Evolutionary conservation across 2,888 invertebrate genomes (phyloP).

Genomic region (Pachydiplax longipennis): DNA sequence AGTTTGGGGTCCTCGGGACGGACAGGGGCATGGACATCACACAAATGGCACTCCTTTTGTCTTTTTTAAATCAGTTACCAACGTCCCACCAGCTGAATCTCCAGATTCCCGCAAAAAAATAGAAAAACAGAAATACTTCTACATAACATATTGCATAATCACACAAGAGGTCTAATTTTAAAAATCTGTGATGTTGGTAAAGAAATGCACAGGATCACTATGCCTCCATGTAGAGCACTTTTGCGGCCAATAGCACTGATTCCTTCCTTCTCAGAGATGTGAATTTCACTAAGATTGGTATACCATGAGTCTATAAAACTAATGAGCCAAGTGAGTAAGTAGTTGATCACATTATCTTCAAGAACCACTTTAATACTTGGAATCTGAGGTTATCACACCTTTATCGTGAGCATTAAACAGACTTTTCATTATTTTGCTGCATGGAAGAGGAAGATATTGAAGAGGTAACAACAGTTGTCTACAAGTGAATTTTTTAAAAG

Average conservation of each 20-base stretch:
- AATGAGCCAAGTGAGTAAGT: not conserved
- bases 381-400: conserved; percentile 20
- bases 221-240: not conserved
- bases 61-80: conserved; percentile 10
- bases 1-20: conserved; percentile 28
- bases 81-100: conserved; percentile 21
- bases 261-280: not conserved
- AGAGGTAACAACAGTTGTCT: conserved; percentile 35
- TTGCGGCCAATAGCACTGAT: not conserved
- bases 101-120: not conserved
- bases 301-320: not conserved
- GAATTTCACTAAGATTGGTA: not conserved
- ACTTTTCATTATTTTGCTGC: conserved; percentile 1
- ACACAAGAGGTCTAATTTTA: not conserved
- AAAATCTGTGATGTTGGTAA: conserved; percentile 14
- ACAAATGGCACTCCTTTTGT: not conserved
- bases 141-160: not conserved
- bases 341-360: conserved; percentile 8
- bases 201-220: conserved; percentile 22
- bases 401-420: conserved; percentile 32
- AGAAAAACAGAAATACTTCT: not conserved
- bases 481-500: not conserved
- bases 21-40: conserved; percentile 34
- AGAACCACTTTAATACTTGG: not conserved
- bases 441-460: conserved; percentile 31